Evolutionary conservation across 2,888 invertebrate genomes (phyloP).

Genomic region (Eupithecia centaureata): DNA sequence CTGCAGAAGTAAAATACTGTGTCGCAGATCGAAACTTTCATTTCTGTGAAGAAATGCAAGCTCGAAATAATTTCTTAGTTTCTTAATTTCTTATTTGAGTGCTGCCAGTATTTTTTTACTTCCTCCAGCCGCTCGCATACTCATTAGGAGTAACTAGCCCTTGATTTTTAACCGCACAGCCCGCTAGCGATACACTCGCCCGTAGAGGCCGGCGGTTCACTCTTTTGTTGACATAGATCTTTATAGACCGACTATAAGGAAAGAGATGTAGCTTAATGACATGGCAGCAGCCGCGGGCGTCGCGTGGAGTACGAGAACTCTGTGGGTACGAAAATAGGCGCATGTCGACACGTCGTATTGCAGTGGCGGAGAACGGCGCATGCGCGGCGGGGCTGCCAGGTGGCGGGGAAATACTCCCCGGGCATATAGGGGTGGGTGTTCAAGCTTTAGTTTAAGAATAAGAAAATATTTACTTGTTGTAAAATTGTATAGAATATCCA

Average conservation of each 20-base stretch:
- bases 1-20: too few species aligned
- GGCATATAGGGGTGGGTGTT: not conserved
- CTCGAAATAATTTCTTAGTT: too few species aligned
- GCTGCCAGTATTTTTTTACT: not conserved
- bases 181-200: not conserved
- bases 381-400: slow-evolving; percentile 64
- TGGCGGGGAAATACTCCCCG: not conserved
- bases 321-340: slow-evolving; percentile 63
- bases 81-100: too few species aligned
- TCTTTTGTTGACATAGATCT: not conserved
- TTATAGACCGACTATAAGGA: not conserved
- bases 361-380: slow-evolving; percentile 72
- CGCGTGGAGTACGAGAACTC: slow-evolving; percentile 37
- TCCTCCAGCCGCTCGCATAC: not conserved
- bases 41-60: too few species aligned
- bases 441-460: not conserved
- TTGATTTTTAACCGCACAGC: too few species aligned
- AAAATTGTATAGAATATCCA: too few species aligned
- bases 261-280: not conserved
- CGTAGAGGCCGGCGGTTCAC: not conserved
- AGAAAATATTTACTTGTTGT: too few species aligned
- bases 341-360: slow-evolving; percentile 74
- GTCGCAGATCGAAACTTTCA: too few species aligned
- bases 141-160: too few species aligned
- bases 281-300: not conserved